Evolutionary conservation across 2,113 vertebrate species (phyloP).

Genomic region (Suncus etruscus): DNA sequence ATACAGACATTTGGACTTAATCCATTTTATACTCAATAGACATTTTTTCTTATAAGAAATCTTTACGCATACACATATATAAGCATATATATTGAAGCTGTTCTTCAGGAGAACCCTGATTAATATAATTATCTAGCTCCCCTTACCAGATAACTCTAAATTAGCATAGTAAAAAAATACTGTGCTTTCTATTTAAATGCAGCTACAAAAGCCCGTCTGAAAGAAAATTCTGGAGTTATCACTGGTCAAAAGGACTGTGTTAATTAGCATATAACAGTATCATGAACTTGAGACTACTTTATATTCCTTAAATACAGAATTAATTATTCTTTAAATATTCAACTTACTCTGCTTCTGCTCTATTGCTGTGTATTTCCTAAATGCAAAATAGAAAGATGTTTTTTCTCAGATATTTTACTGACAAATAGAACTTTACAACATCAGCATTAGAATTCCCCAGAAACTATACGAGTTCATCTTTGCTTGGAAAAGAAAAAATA

Average conservation of each 20-base stretch:
- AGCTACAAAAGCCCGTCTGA: constrained; percentile 49
- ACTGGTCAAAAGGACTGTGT: constrained; percentile 57
- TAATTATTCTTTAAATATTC: constrained; percentile 73
- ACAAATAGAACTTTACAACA: constrained; percentile 62
- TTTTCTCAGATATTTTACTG: constrained; percentile 60
- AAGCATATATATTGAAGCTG: background rate
- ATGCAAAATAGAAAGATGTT: constrained; percentile 34
- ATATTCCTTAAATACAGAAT: constrained; percentile 63
- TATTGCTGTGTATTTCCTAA: constrained; percentile 60
- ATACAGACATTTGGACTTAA: background rate
- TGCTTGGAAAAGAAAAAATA: constrained; percentile 50
- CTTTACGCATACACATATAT: background rate
- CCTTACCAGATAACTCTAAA: constrained; percentile 33
- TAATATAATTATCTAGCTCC: background rate
- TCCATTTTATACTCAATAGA: background rate
- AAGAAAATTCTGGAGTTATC: constrained; percentile 48
- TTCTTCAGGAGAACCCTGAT: constrained; percentile 28
- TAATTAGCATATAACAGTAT: constrained; percentile 70
- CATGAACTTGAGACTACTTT: constrained; percentile 65
- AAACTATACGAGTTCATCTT: constrained; percentile 39
- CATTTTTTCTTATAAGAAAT: background rate
- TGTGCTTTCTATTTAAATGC: constrained; percentile 45
- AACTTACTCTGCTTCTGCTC: constrained; percentile 55
- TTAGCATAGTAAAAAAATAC: constrained; percentile 18
- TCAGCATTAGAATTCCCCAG: constrained; percentile 52